Percentiles rank a stretch among this genome's conserved stretches.
Evolutionary conservation across 2,797 vertebrate genomes (phyloP).

Genomic region (Lophotriccus pileatus): DNA sequence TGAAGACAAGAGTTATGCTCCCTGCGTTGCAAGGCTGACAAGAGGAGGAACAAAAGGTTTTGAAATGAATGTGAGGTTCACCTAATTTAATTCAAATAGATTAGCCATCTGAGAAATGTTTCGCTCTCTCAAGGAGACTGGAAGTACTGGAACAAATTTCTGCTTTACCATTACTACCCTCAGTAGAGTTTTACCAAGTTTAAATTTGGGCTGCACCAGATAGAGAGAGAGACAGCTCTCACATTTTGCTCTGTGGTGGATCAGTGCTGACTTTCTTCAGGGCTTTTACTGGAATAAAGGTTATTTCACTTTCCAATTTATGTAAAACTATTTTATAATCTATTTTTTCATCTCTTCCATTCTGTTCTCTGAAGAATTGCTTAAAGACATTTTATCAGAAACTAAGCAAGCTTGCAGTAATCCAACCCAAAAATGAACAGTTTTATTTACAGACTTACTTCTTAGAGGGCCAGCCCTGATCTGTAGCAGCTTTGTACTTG

Average conservation of each 20-base stretch:
- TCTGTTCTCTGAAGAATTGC: not conserved
- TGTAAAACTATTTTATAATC: not conserved
- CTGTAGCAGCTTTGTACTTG: not conserved
- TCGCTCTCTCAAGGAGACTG: not conserved
- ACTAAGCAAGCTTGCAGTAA: not conserved
- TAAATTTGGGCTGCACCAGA: not conserved
- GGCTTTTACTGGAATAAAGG: not conserved
- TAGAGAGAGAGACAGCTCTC: not conserved
- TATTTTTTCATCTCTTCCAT: not conserved
- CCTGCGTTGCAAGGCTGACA: not conserved
- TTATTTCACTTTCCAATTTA: not conserved
- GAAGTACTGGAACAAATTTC: not conserved
- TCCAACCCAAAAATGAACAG: not conserved
- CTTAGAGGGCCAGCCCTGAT: not conserved
- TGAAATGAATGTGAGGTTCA: constrained; percentile 17
- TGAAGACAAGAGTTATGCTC: not conserved
- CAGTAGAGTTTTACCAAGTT: not conserved
- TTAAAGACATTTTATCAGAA: not conserved
- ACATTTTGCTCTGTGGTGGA: not conserved
- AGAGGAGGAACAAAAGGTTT: constrained; percentile 38
- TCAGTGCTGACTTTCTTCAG: not conserved
- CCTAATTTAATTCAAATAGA: constrained; percentile 24
- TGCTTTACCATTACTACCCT: not conserved
- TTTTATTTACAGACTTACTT: not conserved
- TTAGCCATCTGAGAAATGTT: not conserved